Percentiles rank a stretch among this genome's conserved stretches.
Evolutionary conservation across 2,113 vertebrate genomes (phyloP).

Genomic region (Andinoacara biseriatus): DNA sequence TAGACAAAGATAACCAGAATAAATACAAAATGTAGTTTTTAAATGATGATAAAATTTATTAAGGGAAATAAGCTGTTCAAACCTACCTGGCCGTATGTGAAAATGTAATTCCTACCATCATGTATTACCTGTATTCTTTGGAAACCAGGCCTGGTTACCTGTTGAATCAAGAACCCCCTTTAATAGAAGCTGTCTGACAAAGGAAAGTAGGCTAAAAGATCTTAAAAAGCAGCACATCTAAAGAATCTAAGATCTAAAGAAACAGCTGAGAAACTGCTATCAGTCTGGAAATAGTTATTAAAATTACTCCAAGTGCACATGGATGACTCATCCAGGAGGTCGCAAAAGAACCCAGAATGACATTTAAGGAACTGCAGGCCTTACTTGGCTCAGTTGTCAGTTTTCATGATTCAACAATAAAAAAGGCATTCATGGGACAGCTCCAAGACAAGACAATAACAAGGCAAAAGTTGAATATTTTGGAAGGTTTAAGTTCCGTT

Average conservation of each 20-base stretch:
- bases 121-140: background rate
- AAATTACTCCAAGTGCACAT: background rate
- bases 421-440: background rate
- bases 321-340: background rate
- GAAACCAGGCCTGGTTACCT: too few relatives aligned
- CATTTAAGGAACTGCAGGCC: background rate
- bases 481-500: background rate
- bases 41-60: background rate
- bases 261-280: too few relatives aligned
- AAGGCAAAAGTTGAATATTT: background rate
- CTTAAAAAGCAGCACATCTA: too few relatives aligned
- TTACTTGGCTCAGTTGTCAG: background rate
- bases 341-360: background rate
- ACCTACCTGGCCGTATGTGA: background rate
- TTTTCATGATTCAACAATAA: background rate
- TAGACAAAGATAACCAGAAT: background rate
- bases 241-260: too few relatives aligned
- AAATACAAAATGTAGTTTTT: background rate
- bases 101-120: background rate
- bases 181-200: too few relatives aligned
- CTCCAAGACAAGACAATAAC: background rate
- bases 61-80: too few relatives aligned
- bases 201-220: too few relatives aligned
- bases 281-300: background rate
- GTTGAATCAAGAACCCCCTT: too few relatives aligned